Evolutionary conservation across 1,140 invertebrate species (phyloP).

Genomic region (Chymomyza costata): DNA sequence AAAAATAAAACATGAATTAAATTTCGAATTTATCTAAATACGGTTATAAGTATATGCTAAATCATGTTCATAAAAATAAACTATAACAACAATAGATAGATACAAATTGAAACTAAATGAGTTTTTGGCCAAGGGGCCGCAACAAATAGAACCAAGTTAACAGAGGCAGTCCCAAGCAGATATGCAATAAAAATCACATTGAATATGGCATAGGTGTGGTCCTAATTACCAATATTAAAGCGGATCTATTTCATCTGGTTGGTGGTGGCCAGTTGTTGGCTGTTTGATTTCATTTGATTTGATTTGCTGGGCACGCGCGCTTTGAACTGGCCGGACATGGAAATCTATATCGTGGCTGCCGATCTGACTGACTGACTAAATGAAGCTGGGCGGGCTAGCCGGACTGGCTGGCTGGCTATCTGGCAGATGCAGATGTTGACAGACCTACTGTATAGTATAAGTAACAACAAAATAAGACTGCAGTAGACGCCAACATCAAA

Average conservation of each 20-base stretch:
- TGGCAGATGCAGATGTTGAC: no score
- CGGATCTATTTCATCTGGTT: constrained; percentile 66
- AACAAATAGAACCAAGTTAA: constrained; percentile 52
- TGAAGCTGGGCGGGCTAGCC: not conserved
- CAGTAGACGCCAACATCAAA: constrained; percentile 10
- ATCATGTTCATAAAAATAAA: no score
- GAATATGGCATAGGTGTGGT: constrained; percentile 71
- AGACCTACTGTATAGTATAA: constrained; percentile 16
- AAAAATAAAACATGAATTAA: no score
- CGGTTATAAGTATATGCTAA: no score
- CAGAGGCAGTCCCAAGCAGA: constrained; percentile 36
- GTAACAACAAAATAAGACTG: not conserved
- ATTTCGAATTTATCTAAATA: no score
- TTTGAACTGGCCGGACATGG: constrained; percentile 4
- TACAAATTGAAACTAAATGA: constrained; percentile 71
- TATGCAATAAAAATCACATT: constrained; percentile 72
- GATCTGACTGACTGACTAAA: not conserved
- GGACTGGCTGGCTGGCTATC: not conserved
- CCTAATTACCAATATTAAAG: constrained; percentile 73
- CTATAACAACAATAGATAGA: constrained; percentile 43
- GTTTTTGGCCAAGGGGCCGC: constrained; percentile 65
- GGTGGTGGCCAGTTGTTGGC: not conserved
- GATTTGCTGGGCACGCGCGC: constrained; percentile 47
- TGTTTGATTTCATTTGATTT: constrained; percentile 27
- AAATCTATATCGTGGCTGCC: constrained; percentile 47